phyloP scores from a whole-genome alignment of 2,797 vertebrate species.

The Silurus lanzhouensis region DNA sequence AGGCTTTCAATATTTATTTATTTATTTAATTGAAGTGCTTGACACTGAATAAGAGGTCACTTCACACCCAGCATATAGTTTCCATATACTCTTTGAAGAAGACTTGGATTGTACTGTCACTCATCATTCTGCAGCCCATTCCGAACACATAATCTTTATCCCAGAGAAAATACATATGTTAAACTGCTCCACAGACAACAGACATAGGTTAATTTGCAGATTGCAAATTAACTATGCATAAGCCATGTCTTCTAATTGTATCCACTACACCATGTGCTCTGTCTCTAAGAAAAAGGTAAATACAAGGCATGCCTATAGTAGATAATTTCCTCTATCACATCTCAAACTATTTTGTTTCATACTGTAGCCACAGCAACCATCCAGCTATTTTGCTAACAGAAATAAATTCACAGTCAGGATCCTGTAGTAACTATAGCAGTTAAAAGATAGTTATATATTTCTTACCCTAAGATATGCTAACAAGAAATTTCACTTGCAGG shows the following conservation, averaged over 20 bases:
- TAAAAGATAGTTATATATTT: neutral
- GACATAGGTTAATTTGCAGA: conserved; percentile 27
- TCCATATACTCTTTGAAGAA: conserved; percentile 57
- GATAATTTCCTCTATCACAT: neutral
- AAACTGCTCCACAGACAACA: neutral
- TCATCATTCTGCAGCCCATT: conserved; percentile 46
- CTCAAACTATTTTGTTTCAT: conserved; percentile 5
- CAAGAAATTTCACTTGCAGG: neutral
- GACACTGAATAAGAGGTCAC: conserved; percentile 30
- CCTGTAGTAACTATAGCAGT: neutral
- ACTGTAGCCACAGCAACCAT: neutral
- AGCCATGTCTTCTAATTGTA: neutral
- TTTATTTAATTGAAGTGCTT: neutral
- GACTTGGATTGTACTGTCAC: conserved; percentile 54
- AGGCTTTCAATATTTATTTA: neutral
- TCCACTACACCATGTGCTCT: neutral
- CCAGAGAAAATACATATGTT: conserved; percentile 22
- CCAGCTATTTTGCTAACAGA: neutral
- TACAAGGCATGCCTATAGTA: neutral
- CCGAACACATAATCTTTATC: conserved; percentile 57
- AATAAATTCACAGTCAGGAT: neutral
- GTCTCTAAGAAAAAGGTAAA: conserved; percentile 18
- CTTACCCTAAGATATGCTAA: neutral
- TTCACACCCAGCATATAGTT: conserved; percentile 54
- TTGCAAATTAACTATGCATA: neutral